Base-by-base conservation (phyloP, 2,888 invertebrate species). In the Isoperla grammatica region DNA sequence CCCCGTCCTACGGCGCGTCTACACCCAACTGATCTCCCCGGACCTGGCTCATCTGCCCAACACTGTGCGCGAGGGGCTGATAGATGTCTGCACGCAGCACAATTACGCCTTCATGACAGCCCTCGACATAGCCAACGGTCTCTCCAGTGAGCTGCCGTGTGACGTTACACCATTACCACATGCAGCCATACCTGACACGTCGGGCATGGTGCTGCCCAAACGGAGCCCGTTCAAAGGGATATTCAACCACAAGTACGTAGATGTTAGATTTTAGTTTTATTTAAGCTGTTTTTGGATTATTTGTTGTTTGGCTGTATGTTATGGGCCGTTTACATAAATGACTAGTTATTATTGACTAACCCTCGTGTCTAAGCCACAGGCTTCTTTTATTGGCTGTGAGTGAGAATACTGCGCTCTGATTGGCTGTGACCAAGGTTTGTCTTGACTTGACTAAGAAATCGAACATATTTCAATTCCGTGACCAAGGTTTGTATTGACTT, bases 31-130 rank as follows among this genome's bases (percentile, higher is more conserved):
- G 29, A 29, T 35, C 29, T 4, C 29, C 4, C 29, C 29, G 23
- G 13, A n/a, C 2, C 19, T 22, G 20, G n/a, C 46, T 9, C n/a
- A 6, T 13, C 15, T 22, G 49, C 49, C 49, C 8, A 15, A 12
- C n/a, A 49, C 49, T 22, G 49, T 49, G 29, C 35, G 35, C 6
- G 49, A 49, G 13, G 49, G 49, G 4, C 39, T 53, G 20, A 15
- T 8, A 6, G 17, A 9, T 9, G 53, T 53, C 9, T 53, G 53
- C 13, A 15, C 39, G 3, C 9, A 15, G 17, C 8, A 19, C 19
- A 53, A 53, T n/a, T 53, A 53, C 39, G 53, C 53, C 9, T 53
- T 53, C 39, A 13, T 53, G 17, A 39, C 37, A 4, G 37, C 53
- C 1, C 17, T 12, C 2, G 53, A 39, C 19, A 19, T 53, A 17